Evolutionary conservation across 2,888 invertebrate genomes (phyloP), one percentile per base, ranked within the genome.

Genomic region (Eupelmus urozonus): DNA sequence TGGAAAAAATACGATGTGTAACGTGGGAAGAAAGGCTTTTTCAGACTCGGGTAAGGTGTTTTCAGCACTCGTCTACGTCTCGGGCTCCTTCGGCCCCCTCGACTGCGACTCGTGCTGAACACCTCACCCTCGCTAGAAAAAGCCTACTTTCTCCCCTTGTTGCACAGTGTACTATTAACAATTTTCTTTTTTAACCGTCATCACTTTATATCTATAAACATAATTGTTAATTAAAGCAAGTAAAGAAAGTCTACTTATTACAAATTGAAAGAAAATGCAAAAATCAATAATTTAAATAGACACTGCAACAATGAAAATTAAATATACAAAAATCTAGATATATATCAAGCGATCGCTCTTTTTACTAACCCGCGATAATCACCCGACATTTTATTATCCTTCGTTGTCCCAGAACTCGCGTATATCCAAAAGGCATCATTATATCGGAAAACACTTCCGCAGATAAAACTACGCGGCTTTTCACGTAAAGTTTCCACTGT

Each of bases 371-470:
- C 4, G 16, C 78, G 49, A 78, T 78, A 78, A 78, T 78, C 67
- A 67, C 45, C 55, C 55, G 45, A 45, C 42, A 45, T 62, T 78
- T 71, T 78, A 78, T 67, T 40, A 71, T 27, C 62, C 25, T 40
- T 18, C 34, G 13, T 45, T 45, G 16, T 45, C 16, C 2, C 16
- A 34, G 9, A 34, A 34, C 34, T 34, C 34, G 16, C 18, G 45
- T 25, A 40, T 57, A 57, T 59, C 59, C 62, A 75, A 75, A 67
- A 53, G 40, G 59, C 71, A 66, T 73, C 71, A 71, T 75, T 75
- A 67, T 79, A 79, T 79, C 66, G 78, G 78, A 79, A 79, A 79
- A 75, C 75, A 75, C 78, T 79, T 79, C 59, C 27, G 45, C 60
- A 75, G 78, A 79, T 75, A 75, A 65, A 65, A 65, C 53, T 34